These are phyloP conservation scores for Oxystoma pomonae DNA, from an alignment of 2,888 invertebrate species.

Conservation along the genomic window DNA sequence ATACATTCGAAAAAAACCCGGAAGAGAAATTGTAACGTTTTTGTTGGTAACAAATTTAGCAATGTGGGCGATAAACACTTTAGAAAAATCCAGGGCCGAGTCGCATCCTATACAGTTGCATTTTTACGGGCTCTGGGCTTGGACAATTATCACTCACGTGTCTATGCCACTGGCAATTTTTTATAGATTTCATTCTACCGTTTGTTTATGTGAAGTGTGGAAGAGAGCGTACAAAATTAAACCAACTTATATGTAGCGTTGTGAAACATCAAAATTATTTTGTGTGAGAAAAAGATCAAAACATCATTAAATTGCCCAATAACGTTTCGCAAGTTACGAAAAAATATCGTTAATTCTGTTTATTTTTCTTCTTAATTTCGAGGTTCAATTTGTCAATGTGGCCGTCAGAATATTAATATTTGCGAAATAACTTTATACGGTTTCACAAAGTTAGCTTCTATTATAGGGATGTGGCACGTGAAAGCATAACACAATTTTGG, in stretches of 20 bases:
- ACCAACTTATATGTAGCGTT: slow-evolving; percentile 39
- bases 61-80: slow-evolving; percentile 81
- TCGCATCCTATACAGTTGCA: slow-evolving; percentile 76
- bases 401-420: no score
- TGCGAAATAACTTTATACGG: no score
- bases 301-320: no score
- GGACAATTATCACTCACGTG: slow-evolving; percentile 87
- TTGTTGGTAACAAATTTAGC: slow-evolving; percentile 76
- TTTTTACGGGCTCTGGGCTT: slow-evolving; percentile 85
- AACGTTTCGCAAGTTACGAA: no score
- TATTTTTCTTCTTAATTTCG: no score
- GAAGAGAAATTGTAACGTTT: slow-evolving; percentile 82
- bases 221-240: slow-evolving; percentile 81
- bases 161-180: slow-evolving; percentile 87
- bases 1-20: slow-evolving; percentile 72
- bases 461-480: no score
- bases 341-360: no score
- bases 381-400: no score
- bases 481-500: slow-evolving; percentile 49
- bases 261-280: no score
- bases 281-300: no score
- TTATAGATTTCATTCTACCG: slow-evolving; percentile 87
- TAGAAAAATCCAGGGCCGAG: slow-evolving; percentile 79
- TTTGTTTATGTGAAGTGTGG: slow-evolving; percentile 91
- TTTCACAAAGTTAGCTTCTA: no score